Percentiles rank a stretch among this genome's conserved stretches.
These are phyloP conservation scores for Venusia cambrica DNA, from an alignment of 2,888 invertebrate species.

Conservation along the genomic window DNA sequence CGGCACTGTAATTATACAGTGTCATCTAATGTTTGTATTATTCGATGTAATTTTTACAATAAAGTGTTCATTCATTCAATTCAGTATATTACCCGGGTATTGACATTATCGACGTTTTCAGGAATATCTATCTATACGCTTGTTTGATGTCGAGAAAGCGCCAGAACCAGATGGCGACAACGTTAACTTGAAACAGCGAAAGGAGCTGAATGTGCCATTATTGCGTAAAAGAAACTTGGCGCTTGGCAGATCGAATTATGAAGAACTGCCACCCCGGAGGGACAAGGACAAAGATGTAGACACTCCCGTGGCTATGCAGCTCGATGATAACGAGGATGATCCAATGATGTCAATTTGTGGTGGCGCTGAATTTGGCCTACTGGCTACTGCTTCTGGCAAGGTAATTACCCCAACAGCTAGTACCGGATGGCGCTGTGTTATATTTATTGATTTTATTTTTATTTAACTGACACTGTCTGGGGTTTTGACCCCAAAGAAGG, in stretches of 20 bases:
- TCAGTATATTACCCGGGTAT: no score
- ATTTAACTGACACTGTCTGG: no score
- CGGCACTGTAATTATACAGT: no score
- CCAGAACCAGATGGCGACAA: constrained; percentile 43
- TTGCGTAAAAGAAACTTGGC: constrained; percentile 61
- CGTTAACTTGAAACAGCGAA: constrained; percentile 45
- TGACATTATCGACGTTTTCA: no score
- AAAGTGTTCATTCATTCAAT: no score
- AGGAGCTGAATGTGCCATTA: constrained; percentile 60
- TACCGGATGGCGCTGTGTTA: no score
- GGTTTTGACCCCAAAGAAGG: no score
- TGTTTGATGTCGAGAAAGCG: constrained; percentile 55
- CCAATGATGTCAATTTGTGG: constrained; percentile 89
- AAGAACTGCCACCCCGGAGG: constrained; percentile 54
- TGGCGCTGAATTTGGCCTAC: constrained; percentile 94
- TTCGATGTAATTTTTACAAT: no score
- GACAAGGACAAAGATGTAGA: constrained; percentile 65
- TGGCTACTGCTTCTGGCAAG: constrained; percentile 92
- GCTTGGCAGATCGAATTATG: constrained; percentile 63
- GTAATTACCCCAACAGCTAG: no score
- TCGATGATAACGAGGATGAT: constrained; percentile 86
- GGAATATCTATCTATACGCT: constrained; percentile 63
- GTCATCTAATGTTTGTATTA: no score
- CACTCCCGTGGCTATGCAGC: constrained; percentile 77
- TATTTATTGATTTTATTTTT: no score